Conservation (phyloP, 2,888 invertebrate species). For the Platycheirus albimanus region DNA sequence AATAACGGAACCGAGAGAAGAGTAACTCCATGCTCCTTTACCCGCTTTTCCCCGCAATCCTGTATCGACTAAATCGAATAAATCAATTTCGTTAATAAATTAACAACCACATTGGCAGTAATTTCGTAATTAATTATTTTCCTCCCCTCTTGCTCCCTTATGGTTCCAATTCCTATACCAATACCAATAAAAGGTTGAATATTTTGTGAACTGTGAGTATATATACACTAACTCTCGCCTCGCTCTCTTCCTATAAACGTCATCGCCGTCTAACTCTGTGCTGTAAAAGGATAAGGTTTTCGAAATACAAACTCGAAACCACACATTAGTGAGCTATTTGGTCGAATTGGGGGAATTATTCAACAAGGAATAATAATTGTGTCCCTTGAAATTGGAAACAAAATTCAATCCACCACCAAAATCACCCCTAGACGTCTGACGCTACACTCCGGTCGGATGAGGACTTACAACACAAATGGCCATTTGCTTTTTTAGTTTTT, state of each 20-base stretch:
- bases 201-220: background rate
- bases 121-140: constrained; percentile 81
- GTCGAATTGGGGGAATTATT: constrained; percentile 5
- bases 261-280: background rate
- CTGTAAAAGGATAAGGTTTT: background rate
- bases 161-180: background rate
- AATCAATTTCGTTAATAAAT: constrained; percentile 81
- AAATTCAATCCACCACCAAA: constrained; percentile 2
- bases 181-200: too few species aligned
- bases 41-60: background rate
- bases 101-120: constrained; percentile 76
- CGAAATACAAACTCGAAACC: constrained; percentile 25
- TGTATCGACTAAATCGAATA: constrained; percentile 76
- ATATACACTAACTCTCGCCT: too few species aligned
- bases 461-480: background rate
- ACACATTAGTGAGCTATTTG: constrained; percentile 27
- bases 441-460: background rate
- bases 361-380: constrained; percentile 15
- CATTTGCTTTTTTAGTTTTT: background rate
- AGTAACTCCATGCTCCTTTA: too few species aligned
- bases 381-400: constrained; percentile 21
- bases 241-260: too few species aligned
- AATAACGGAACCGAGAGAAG: background rate
- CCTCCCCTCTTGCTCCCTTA: constrained; percentile 43
- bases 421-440: too few species aligned